Base-by-base conservation (phyloP, 1,140 invertebrate species). In the Zaprionus camerounensis region DNA sequence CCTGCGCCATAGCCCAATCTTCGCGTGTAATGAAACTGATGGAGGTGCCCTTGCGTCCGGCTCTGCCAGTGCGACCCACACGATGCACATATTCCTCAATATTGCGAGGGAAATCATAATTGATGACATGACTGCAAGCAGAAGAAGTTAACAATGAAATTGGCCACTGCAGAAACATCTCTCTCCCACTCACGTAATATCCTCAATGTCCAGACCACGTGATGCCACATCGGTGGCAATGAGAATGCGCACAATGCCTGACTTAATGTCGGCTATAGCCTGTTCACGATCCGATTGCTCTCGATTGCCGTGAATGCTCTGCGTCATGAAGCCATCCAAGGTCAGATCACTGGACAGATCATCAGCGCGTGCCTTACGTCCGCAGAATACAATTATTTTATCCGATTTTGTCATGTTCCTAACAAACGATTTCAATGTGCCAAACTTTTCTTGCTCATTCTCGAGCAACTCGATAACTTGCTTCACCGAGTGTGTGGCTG, bases 141-240 rank as follows among this genome's bases (percentile, higher is more conserved):
- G 2, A 0, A 36, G 7, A 4, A 17, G 9, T 34, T 34, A 34
- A 11, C 9, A 11, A 11, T 20, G 11, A 2, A 31, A 34, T n/a
- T 51, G 46, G 11, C 11, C 0, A 6, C 24, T 6, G 24, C 3
- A 15, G 1, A 15, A 1, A 55, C 20, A n/a, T 11, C 5, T 9
- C 2, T 22, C 3, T 5, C 1, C 11, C 12, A 94, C 96, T 94
- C 95, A 97, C 94, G 97, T 98, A 4, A 99, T 95, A 91, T 98
- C 97, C 92, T 97, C 96, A 44, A 99, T 98, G 92, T 99, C 98
- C 55, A 99, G 95, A 31, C 98, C 98, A 79, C 98, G 94, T 31
- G 97, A 97, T 1, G 97, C 98, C 17, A 99, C 96, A 94, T 99
- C 98, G n/a, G 98, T 99, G 4, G 98, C 98, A 22, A 99, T 95